These are phyloP conservation scores for Holacanthus passer DNA, from an alignment of 2,113 vertebrate species.

Conservation along the genomic window DNA sequence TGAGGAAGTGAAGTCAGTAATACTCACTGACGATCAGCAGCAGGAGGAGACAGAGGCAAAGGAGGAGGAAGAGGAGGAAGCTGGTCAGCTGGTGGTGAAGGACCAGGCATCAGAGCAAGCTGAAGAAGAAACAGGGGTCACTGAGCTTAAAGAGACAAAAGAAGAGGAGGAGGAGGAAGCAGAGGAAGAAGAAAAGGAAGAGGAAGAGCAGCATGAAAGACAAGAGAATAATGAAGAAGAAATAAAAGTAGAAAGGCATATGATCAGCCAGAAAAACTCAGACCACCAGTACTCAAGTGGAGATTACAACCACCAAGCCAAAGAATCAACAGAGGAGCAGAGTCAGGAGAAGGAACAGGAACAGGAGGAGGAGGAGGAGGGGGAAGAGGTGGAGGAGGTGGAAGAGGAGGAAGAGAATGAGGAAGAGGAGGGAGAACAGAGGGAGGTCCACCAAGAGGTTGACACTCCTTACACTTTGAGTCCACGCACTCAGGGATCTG, in stretches of 20 bases:
- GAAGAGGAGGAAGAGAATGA: conserved; percentile 54
- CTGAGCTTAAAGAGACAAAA: conserved; percentile 47
- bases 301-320: conserved; percentile 78
- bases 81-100: conserved; percentile 74
- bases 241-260: conserved; percentile 65
- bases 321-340: conserved; percentile 77
- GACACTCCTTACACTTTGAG: conserved; percentile 59
- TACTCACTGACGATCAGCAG: conserved; percentile 32
- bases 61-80: conserved; percentile 77
- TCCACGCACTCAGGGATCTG: conserved; percentile 78
- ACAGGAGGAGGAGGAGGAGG: conserved; percentile 75
- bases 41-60: conserved; percentile 69
- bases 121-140: conserved; percentile 32
- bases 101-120: conserved; percentile 52
- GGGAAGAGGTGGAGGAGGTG: conserved; percentile 43
- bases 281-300: conserved; percentile 87
- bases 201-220: conserved; percentile 52
- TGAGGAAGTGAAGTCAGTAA: conserved; percentile 69
- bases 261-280: conserved; percentile 79
- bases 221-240: conserved; percentile 55
- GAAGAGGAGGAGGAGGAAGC: conserved; percentile 62
- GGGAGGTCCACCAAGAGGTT: conserved; percentile 60
- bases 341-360: conserved; percentile 79
- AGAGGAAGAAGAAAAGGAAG: conserved; percentile 34
- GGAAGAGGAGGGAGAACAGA: conserved; percentile 58